Conservation (phyloP, 2,888 invertebrate species). For the Strigamia transsilvanica region DNA sequence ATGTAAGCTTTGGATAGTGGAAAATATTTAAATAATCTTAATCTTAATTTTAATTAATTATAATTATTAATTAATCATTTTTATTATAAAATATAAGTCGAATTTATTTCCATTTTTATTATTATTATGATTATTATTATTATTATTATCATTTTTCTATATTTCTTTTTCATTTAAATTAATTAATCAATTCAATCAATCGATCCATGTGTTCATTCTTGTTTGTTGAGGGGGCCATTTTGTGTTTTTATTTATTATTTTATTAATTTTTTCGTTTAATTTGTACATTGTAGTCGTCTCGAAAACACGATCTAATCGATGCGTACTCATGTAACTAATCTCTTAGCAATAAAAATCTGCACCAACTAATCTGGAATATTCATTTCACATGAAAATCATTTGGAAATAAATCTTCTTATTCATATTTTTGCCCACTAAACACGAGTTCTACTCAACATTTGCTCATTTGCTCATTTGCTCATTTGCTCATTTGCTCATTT, state of each 20-base stretch:
- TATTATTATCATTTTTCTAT: slow-evolving; percentile 56
- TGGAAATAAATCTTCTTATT: not conserved
- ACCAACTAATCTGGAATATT: slow-evolving; percentile 52
- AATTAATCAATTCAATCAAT: not conserved
- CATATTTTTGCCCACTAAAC: not conserved
- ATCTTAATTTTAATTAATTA: not conserved
- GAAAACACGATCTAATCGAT: not conserved
- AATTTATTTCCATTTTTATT: not conserved
- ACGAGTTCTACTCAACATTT: not conserved
- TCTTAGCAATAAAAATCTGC: slow-evolving; percentile 53
- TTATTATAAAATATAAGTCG: not conserved
- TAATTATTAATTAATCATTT: not conserved
- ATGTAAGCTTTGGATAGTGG: slow-evolving; percentile 68
- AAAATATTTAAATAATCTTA: slow-evolving; percentile 33
- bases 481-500: no score
- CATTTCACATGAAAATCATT: slow-evolving; percentile 53
- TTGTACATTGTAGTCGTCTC: slow-evolving; percentile 14
- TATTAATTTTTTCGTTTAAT: not conserved
- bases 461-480: no score
- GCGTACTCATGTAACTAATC: slow-evolving; percentile 51
- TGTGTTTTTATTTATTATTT: not conserved
- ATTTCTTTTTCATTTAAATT: not conserved
- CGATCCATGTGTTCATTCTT: slow-evolving; percentile 34
- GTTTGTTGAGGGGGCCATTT: slow-evolving; percentile 35
- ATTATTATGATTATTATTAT: slow-evolving; percentile 61